Evolutionary conservation across 2,888 invertebrate genomes (phyloP).

Genomic region (Zaprionus obscuricornis): DNA sequence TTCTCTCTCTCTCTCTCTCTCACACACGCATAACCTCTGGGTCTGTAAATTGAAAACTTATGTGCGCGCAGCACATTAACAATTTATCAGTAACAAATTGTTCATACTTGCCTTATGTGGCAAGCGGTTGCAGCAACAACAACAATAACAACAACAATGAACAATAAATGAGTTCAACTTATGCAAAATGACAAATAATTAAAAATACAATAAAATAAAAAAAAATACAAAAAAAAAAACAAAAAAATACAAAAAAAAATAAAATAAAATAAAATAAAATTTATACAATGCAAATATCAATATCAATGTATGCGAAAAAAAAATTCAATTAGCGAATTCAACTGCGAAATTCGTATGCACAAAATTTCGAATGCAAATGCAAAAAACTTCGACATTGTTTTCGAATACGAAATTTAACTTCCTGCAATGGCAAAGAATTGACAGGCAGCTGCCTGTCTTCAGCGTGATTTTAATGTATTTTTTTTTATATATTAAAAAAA

Average conservation of each 20-base stretch:
- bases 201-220: slow-evolving; percentile 42
- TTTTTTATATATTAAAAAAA: too few species aligned
- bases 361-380: too few species aligned
- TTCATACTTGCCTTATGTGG: slow-evolving; percentile 56
- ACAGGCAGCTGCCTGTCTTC: too few species aligned
- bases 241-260: slow-evolving; percentile 48
- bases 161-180: slow-evolving; percentile 11
- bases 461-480: too few species aligned
- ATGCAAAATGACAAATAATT: slow-evolving; percentile 55
- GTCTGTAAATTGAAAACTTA: slow-evolving; percentile 70
- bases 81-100: slow-evolving; percentile 72
- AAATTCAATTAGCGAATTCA: too few species aligned
- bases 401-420: too few species aligned
- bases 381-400: too few species aligned
- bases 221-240: slow-evolving; percentile 30
- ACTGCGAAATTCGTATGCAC: too few species aligned
- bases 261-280: slow-evolving; percentile 10
- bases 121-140: slow-evolving; percentile 46
- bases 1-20: too few species aligned
- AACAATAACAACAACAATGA: not conserved
- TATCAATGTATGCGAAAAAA: too few species aligned
- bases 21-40: not conserved
- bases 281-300: slow-evolving; percentile 22
- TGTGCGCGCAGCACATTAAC: slow-evolving; percentile 76
- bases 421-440: too few species aligned